These are phyloP conservation scores for Pycnomerus fuliginosus DNA, from an alignment of 2,888 invertebrate genomes.

Conservation along the genomic window DNA sequence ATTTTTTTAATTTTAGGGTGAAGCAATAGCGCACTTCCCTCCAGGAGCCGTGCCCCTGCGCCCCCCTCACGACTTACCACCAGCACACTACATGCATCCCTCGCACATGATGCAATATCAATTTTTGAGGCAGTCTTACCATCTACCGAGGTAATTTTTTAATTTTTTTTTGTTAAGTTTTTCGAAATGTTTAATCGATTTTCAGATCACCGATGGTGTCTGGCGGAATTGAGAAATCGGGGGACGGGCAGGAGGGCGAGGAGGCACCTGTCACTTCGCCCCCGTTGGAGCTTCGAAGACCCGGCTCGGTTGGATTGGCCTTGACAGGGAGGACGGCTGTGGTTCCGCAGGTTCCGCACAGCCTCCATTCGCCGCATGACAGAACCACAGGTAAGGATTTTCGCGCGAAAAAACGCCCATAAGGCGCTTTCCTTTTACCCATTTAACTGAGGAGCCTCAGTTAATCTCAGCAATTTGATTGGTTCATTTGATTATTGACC, in stretches of 20 bases:
- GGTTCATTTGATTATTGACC: too few relatives aligned
- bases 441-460: too few relatives aligned
- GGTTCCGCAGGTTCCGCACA: conserved; percentile 68
- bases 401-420: too few relatives aligned
- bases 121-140: conserved; percentile 54
- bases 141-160: conserved; percentile 47
- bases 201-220: conserved; percentile 58
- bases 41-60: conserved; percentile 49
- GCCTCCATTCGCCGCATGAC: conserved; percentile 71
- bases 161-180: too few relatives aligned
- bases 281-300: conserved; percentile 69
- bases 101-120: conserved; percentile 59
- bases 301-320: conserved; percentile 55
- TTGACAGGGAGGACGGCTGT: conserved; percentile 58
- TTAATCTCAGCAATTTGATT: too few relatives aligned
- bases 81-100: conserved; percentile 58
- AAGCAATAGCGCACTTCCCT: conserved; percentile 57
- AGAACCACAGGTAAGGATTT: conserved; percentile 63
- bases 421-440: too few relatives aligned
- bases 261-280: conserved; percentile 57
- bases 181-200: not conserved
- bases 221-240: conserved; percentile 61
- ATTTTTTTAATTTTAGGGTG: conserved; percentile 54
- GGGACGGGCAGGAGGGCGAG: conserved; percentile 53
- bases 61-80: conserved; percentile 50